Conservation (phyloP, 2,888 invertebrate genomes). For the Spatulosminthurus flaviceps region DNA sequence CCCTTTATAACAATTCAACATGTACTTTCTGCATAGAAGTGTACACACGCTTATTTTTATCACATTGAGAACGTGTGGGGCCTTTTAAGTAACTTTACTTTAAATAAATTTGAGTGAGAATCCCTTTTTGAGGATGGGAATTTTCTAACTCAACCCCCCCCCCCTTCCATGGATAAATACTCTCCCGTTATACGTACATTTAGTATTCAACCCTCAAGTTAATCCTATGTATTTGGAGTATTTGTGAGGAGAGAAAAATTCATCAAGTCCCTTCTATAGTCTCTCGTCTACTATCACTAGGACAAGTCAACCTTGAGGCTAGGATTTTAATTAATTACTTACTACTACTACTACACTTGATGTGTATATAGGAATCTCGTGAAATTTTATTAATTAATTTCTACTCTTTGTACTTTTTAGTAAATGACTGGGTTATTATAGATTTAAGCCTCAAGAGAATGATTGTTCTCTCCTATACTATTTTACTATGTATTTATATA, state of each 20-base stretch:
- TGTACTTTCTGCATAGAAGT: too few species aligned
- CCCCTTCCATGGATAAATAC: not conserved
- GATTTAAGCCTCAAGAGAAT: not conserved
- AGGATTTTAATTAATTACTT: not conserved
- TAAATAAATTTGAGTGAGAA: not conserved
- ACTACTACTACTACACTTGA: too few species aligned
- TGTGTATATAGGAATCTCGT: too few species aligned
- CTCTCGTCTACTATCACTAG: too few species aligned
- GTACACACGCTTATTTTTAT: too few species aligned
- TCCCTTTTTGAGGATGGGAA: not conserved
- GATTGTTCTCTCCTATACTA: not conserved
- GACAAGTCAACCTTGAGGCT: constrained; percentile 9
- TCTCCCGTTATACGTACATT: not conserved
- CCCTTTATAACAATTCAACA: too few species aligned
- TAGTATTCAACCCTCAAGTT: not conserved
- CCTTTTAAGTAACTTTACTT: not conserved
- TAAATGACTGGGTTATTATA: too few species aligned
- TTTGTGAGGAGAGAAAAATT: not conserved
- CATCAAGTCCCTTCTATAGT: not conserved
- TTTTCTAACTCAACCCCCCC: not conserved
- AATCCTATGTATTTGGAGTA: too few species aligned
- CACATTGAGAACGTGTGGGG: not conserved
- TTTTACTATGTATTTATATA: too few species aligned
- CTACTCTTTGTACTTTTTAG: not conserved
- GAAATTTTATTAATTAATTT: constrained; percentile 3